Conservation (phyloP, 2,888 invertebrate species). For the Malachius bipustulatus region DNA sequence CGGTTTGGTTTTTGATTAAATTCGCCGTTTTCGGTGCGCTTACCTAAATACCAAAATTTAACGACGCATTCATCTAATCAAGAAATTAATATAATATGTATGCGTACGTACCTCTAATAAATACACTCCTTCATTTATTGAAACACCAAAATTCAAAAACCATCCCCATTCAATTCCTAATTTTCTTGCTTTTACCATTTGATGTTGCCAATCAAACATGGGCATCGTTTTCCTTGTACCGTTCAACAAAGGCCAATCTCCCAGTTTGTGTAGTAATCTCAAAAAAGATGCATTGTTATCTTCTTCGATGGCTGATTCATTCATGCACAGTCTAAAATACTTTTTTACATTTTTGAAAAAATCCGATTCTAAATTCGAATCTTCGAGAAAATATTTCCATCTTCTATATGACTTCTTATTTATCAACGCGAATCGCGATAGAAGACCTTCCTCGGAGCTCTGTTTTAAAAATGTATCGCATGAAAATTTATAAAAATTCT, state of each 20-base stretch:
- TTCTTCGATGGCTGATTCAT: constrained; percentile 16
- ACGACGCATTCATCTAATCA: no score
- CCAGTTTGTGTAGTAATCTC: constrained; percentile 17
- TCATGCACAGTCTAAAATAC: constrained; percentile 25
- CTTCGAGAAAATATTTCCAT: not conserved
- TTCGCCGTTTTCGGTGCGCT: no score
- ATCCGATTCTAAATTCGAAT: not conserved
- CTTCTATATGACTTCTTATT: not conserved
- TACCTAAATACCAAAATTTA: no score
- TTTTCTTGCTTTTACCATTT: constrained; percentile 15
- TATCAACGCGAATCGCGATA: not conserved
- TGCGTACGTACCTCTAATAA: constrained; percentile 1
- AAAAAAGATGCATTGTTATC: constrained; percentile 13
- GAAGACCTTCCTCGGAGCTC: not conserved
- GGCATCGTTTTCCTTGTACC: constrained; percentile 20
- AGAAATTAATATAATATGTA: no score
- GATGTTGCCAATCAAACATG: constrained; percentile 19
- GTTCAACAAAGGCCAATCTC: constrained; percentile 25
- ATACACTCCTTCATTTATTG: not conserved
- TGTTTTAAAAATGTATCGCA: constrained; percentile 51
- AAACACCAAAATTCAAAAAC: constrained; percentile 14
- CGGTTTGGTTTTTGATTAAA: no score
- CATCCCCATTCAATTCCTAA: constrained; percentile 17
- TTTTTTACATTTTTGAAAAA: constrained; percentile 29
- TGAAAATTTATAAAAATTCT: constrained; percentile 62